These are phyloP conservation scores for Egretta garzetta DNA, from an alignment of 2,113 vertebrate species.

Conservation along the genomic window DNA sequence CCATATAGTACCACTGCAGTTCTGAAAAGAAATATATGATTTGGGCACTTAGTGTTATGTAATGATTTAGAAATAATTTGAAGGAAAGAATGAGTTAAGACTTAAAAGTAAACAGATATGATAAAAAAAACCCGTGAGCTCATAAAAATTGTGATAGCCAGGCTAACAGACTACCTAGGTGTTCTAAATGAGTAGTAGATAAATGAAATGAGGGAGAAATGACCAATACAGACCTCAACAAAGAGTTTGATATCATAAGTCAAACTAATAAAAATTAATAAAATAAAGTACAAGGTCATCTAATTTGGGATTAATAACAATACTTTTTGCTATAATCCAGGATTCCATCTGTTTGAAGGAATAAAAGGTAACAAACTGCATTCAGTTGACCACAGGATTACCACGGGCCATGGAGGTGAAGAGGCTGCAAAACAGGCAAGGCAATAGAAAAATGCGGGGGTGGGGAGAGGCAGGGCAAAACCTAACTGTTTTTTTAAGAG, in stretches of 20 bases:
- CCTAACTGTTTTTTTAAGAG: neutral
- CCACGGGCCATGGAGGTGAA: neutral
- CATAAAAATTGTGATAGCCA: neutral
- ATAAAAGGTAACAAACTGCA: neutral
- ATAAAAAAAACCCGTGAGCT: neutral
- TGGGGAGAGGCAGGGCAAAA: neutral
- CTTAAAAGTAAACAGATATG: neutral
- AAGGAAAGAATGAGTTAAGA: neutral
- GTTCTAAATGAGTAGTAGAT: neutral
- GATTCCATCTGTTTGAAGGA: neutral
- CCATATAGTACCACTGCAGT: neutral
- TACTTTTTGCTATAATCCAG: neutral
- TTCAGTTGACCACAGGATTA: neutral
- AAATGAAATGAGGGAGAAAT: neutral
- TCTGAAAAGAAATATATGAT: neutral
- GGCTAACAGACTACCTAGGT: neutral
- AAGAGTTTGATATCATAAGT: neutral
- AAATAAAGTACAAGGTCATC: neutral
- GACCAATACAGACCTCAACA: neutral
- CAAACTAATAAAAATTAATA: neutral
- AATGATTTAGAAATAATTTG: neutral
- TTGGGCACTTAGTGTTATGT: neutral
- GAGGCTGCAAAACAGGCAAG: neutral
- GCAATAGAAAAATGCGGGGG: accelerated
- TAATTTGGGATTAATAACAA: neutral